These are phyloP conservation scores for Phytoseiulus persimilis DNA, from an alignment of 2,888 invertebrate genomes.

Conservation along the genomic window DNA sequence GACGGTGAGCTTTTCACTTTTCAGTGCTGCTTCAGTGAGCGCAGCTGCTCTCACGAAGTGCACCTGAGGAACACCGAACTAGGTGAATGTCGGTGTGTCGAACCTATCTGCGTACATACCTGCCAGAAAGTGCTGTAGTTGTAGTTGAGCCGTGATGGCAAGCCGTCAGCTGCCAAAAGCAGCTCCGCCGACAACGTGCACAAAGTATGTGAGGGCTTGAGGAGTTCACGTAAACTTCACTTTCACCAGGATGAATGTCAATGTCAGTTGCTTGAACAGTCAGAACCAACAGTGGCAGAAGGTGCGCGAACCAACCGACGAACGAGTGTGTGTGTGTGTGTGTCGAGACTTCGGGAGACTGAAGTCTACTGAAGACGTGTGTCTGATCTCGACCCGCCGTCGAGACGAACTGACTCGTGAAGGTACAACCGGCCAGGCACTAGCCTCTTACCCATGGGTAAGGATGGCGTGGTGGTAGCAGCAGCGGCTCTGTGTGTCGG, in stretches of 20 bases:
- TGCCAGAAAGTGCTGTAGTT: constrained; percentile 37
- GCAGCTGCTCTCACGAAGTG: neutral
- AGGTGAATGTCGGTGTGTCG: neutral
- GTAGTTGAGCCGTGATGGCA: constrained; percentile 37
- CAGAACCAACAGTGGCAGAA: neutral
- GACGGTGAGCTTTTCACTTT: too few relatives aligned
- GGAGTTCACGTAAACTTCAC: neutral
- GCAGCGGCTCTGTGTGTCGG: constrained; percentile 5
- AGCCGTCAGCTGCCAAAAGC: constrained; percentile 25
- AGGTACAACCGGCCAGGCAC: neutral
- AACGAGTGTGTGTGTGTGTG: too few relatives aligned
- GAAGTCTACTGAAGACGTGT: constrained; percentile 5
- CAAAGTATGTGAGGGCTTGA: neutral
- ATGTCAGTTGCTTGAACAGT: neutral
- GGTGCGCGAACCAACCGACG: neutral
- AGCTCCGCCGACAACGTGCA: constrained; percentile 17
- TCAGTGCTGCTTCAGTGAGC: neutral
- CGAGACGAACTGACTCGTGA: constrained; percentile 5
- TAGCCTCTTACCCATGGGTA: constrained; percentile 5
- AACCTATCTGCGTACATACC: constrained; percentile 8
- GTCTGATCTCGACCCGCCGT: neutral
- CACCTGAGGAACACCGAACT: neutral
- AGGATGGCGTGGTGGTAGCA: constrained; percentile 5
- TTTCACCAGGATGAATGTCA: neutral
- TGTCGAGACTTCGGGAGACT: neutral